These are phyloP conservation scores for Cavia aperea DNA, from an alignment of 2,113 vertebrate genomes.

Conservation along the genomic window DNA sequence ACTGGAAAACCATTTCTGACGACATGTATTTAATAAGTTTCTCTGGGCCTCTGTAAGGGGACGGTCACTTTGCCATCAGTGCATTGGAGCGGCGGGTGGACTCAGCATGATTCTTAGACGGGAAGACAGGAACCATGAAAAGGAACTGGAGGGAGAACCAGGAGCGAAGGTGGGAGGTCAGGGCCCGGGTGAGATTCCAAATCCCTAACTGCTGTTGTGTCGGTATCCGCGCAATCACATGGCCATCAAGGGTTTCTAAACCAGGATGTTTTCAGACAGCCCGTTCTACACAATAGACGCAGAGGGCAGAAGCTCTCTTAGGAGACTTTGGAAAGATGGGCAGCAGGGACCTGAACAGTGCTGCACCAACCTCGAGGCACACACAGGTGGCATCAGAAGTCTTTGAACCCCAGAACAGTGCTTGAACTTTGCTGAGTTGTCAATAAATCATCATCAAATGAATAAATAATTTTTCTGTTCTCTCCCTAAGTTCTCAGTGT, in stretches of 20 bases:
- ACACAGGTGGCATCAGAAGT: not conserved
- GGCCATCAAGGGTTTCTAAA: not conserved
- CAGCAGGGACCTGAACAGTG: not conserved
- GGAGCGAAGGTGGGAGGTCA: not conserved
- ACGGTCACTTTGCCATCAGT: not conserved
- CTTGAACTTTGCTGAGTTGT: not conserved
- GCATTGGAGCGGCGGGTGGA: not conserved
- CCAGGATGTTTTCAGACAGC: not conserved
- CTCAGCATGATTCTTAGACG: not conserved
- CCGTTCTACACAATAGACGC: not conserved
- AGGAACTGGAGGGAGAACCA: not conserved
- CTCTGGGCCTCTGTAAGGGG: not conserved
- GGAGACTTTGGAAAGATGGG: not conserved
- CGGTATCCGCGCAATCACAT: not conserved
- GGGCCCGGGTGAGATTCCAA: not conserved
- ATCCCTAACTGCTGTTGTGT: not conserved
- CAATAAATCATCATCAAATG: not conserved
- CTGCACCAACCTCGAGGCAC: not conserved
- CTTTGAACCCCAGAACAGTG: no score
- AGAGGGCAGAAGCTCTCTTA: not conserved
- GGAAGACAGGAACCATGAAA: not conserved
- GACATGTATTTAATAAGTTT: constrained; percentile 20
- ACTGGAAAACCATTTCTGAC: not conserved
- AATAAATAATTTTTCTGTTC: not conserved
- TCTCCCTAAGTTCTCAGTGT: not conserved